Percentiles rank a stretch among this genome's conserved stretches.
These are phyloP conservation scores for Hetaerina americana DNA, from an alignment of 1,140 invertebrate species.

Conservation along the genomic window DNA sequence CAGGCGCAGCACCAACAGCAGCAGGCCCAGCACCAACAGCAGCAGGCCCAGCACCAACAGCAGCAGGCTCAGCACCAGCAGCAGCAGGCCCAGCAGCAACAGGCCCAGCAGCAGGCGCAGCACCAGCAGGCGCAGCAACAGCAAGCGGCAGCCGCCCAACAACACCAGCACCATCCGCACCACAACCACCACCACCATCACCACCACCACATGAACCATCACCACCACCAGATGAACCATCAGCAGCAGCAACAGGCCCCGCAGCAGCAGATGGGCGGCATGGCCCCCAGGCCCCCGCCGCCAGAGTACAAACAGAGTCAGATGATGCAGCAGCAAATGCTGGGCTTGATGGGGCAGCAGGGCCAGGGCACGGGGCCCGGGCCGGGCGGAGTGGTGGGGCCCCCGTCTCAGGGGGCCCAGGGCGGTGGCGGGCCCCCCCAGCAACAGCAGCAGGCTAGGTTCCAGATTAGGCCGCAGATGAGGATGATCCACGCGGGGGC, in stretches of 20 bases:
- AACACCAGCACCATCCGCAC: constrained; percentile 13
- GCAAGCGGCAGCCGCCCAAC: constrained; percentile 21
- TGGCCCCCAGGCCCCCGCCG: constrained; percentile 48
- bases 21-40: constrained; percentile 24
- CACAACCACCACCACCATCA: constrained; percentile 22
- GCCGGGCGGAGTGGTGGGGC: constrained; percentile 26
- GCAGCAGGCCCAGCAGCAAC: constrained; percentile 39
- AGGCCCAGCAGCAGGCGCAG: constrained; percentile 6
- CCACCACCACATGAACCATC: neutral
- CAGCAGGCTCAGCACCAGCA: constrained; percentile 22
- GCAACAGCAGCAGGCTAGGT: constrained; percentile 18
- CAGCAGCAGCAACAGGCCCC: constrained; percentile 3
- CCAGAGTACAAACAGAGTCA: constrained; percentile 49
- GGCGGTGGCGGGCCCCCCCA: constrained; percentile 28
- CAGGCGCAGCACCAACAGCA: constrained; percentile 19
- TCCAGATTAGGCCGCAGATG: constrained; percentile 34
- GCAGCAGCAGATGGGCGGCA: constrained; percentile 29
- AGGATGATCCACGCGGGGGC: constrained; percentile 41
- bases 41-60: constrained; percentile 38
- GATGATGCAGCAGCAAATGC: constrained; percentile 8
- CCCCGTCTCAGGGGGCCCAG: constrained; percentile 25
- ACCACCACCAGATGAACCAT: neutral
- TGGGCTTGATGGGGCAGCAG: neutral
- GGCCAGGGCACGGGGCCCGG: neutral
- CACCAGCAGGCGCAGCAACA: constrained; percentile 17